Percentiles rank a stretch among this genome's conserved stretches.
These are phyloP conservation scores for Neomicropteryx cornuta DNA, from an alignment of 1,140 invertebrate species.

Conservation along the genomic window DNA sequence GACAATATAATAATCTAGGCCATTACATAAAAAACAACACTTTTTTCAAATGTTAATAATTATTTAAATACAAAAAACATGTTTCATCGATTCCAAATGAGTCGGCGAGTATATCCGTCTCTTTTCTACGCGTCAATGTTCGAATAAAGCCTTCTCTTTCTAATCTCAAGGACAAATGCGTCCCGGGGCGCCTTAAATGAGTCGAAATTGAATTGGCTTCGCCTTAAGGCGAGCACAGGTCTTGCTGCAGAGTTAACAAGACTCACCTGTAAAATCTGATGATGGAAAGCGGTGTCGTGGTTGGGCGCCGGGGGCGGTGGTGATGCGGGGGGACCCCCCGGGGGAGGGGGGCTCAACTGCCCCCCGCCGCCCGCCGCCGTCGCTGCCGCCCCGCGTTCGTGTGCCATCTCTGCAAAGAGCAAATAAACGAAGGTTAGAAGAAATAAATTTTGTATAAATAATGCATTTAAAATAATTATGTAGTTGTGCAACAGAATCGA, in stretches of 20 bases:
- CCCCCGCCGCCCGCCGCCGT: slow-evolving; percentile 19
- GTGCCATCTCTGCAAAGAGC: slow-evolving; percentile 39
- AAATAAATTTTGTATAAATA: too few relatives aligned
- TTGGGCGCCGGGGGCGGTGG: slow-evolving; percentile 22
- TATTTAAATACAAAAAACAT: too few relatives aligned
- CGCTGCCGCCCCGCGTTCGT: slow-evolving; percentile 23
- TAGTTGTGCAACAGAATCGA: too few relatives aligned
- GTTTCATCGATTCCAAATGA: slow-evolving; percentile 8
- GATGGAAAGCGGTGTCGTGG: slow-evolving; percentile 32
- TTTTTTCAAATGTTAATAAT: too few relatives aligned
- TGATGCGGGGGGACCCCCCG: slow-evolving; percentile 28
- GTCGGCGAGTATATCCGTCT: slow-evolving; percentile 2
- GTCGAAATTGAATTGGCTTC: neutral
- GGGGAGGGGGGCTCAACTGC: slow-evolving; percentile 24
- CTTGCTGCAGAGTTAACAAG: neutral
- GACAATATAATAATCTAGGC: too few relatives aligned
- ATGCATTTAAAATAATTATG: too few relatives aligned
- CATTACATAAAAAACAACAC: too few relatives aligned
- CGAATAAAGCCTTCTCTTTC: neutral
- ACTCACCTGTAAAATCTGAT: slow-evolving; percentile 36
- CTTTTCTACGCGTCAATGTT: neutral
- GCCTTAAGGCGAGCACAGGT: slow-evolving; percentile 2
- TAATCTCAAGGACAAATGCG: slow-evolving; percentile 9
- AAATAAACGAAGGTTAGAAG: too few relatives aligned
- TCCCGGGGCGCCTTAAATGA: slow-evolving; percentile 21